A percentile compares a stretch with the other conserved stretches of the same genome.
Conservation (phyloP, 2,113 vertebrate species). For the Mohoua ochrocephala region DNA sequence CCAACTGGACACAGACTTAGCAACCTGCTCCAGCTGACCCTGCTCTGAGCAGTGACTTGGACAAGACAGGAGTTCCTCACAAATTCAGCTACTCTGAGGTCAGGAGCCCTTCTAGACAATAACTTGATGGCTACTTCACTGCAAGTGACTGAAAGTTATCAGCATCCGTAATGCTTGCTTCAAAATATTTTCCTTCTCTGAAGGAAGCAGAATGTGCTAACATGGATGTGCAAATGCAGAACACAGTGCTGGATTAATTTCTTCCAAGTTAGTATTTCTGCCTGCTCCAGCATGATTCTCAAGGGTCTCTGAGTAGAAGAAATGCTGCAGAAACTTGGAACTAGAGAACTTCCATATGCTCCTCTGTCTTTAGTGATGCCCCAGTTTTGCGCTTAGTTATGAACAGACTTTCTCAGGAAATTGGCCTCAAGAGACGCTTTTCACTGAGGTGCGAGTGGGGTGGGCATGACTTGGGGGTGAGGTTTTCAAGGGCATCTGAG, state of each 20-base stretch:
- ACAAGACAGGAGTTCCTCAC: neutral
- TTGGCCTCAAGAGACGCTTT: neutral
- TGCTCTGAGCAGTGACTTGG: neutral
- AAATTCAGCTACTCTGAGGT: neutral
- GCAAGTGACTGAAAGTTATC: neutral
- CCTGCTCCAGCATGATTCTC: neutral
- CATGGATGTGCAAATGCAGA: neutral
- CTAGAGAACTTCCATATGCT: neutral
- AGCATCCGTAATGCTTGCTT: neutral
- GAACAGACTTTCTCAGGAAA: neutral
- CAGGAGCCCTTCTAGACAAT: neutral
- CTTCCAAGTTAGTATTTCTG: constrained; percentile 12
- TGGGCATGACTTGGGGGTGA: neutral
- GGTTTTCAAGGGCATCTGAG: neutral
- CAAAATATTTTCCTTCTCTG: neutral
- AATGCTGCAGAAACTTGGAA: constrained; percentile 9
- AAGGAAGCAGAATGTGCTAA: neutral
- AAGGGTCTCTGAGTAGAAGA: neutral
- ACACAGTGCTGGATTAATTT: neutral
- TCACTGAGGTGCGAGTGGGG: neutral
- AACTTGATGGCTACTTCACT: neutral
- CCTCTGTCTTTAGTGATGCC: neutral
- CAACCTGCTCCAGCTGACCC: neutral
- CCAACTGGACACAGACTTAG: neutral
- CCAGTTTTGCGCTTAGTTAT: neutral